These are phyloP conservation scores for Drosophila tanythrix DNA, from an alignment of 2,888 invertebrate species.

Conservation along the genomic window DNA sequence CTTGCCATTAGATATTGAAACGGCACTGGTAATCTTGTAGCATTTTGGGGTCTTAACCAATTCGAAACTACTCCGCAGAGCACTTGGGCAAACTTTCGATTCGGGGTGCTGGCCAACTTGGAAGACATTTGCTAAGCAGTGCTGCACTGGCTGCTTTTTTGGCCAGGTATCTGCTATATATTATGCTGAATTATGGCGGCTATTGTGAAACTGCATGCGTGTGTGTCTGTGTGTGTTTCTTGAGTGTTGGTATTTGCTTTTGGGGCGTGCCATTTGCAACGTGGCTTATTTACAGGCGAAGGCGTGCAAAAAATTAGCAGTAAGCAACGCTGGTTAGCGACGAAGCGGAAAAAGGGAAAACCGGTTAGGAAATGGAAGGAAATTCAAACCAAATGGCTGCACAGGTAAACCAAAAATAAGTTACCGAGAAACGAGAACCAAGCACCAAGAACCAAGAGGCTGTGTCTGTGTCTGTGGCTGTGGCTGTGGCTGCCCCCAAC, in stretches of 20 bases:
- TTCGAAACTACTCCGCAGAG: constrained; percentile 7
- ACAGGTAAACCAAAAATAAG: constrained; percentile 59
- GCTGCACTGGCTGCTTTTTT: constrained; percentile 32
- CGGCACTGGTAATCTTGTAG: background rate
- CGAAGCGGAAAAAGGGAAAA: background rate
- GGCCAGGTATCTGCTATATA: constrained; percentile 63
- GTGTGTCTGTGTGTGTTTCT: constrained; percentile 15
- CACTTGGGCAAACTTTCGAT: constrained; percentile 21
- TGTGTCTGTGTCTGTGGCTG: constrained; percentile 23
- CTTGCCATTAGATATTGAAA: constrained; percentile 1
- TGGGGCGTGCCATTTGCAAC: constrained; percentile 68
- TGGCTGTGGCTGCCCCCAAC: constrained; percentile 44
- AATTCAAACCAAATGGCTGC: constrained; percentile 66
- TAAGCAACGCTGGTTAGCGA: constrained; percentile 16
- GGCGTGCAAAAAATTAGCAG: constrained; percentile 72
- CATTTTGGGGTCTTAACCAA: constrained; percentile 2
- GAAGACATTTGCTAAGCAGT: constrained; percentile 29
- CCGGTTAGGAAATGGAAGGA: constrained; percentile 15
- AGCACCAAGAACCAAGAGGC: constrained; percentile 34
- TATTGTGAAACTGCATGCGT: constrained; percentile 53
- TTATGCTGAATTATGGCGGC: constrained; percentile 74
- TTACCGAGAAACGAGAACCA: constrained; percentile 28
- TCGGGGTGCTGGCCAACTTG: constrained; percentile 6
- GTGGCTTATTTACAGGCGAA: constrained; percentile 71
- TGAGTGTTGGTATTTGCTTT: constrained; percentile 43